Conservation (phyloP, 2,888 invertebrate species). For the Dromius quadrimaculatus region DNA sequence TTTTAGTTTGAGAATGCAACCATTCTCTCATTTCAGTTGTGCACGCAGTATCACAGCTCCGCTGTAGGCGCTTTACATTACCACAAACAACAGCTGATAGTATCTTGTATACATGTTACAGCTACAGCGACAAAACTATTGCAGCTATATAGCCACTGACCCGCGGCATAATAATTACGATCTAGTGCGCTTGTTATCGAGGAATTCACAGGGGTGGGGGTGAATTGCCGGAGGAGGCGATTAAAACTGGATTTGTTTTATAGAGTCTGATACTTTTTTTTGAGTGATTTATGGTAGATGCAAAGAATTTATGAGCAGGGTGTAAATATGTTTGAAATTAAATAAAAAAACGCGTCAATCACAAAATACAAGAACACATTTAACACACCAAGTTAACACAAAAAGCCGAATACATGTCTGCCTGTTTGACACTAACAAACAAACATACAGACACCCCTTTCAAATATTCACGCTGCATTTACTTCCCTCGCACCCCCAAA, state of each 20-base stretch:
- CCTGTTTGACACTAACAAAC: constrained; percentile 16
- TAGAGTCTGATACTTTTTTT: background rate
- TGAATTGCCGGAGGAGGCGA: background rate
- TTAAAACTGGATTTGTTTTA: constrained; percentile 42
- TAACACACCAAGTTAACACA: constrained; percentile 11
- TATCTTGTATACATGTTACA: constrained; percentile 15
- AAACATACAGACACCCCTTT: background rate
- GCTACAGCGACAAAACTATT: constrained; percentile 9
- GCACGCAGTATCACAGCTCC: background rate
- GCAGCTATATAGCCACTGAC: constrained; percentile 9
- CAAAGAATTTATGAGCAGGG: background rate
- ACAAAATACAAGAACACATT: constrained; percentile 20
- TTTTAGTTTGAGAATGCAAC: background rate
- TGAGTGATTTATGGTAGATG: constrained; percentile 1
- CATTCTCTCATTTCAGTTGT: background rate
- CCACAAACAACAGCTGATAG: constrained; percentile 17
- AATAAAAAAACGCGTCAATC: constrained; percentile 7
- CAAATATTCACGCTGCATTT: constrained; percentile 16
- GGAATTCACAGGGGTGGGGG: constrained; percentile 7
- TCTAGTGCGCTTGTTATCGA: constrained; percentile 43
- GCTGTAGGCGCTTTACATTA: constrained; percentile 22
- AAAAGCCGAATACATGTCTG: constrained; percentile 11
- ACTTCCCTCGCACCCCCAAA: background rate
- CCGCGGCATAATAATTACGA: constrained; percentile 16
- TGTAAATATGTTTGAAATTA: background rate